Evolutionary conservation across 2,113 vertebrate species (phyloP).

Genomic region (Lophotis ruficrista): DNA sequence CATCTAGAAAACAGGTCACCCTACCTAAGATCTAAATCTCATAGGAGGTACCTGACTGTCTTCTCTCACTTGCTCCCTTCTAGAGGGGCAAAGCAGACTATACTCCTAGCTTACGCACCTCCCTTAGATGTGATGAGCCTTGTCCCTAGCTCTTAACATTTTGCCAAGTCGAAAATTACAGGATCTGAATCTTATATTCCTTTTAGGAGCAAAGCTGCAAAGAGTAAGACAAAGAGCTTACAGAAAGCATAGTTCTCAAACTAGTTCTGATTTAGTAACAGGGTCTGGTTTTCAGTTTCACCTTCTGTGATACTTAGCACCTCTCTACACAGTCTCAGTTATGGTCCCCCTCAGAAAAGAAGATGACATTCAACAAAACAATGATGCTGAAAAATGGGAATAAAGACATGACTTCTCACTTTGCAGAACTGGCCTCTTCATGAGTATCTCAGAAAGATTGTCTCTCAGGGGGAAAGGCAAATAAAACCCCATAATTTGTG

Average conservation of each 20-base stretch:
- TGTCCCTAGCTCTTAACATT: neutral
- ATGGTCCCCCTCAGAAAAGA: neutral
- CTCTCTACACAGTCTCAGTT: neutral
- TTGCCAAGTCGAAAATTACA: neutral
- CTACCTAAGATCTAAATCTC: neutral
- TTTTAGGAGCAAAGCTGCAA: neutral
- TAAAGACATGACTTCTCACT: neutral
- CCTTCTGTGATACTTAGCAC: neutral
- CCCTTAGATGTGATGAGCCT: neutral
- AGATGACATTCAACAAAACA: neutral
- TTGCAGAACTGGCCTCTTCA: neutral
- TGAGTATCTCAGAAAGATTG: neutral
- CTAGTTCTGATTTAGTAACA: neutral
- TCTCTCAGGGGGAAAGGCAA: neutral
- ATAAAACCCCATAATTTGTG: neutral
- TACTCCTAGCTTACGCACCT: neutral
- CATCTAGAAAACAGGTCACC: neutral
- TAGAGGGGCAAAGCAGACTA: neutral
- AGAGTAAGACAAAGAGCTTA: neutral
- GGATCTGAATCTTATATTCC: neutral
- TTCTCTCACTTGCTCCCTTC: neutral
- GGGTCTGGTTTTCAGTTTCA: neutral
- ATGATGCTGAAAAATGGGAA: neutral
- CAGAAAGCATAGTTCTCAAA: neutral
- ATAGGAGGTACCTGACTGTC: neutral